Evolutionary conservation across 2,888 invertebrate genomes (phyloP).

Genomic region (Scelioninae gen. 1): DNA sequence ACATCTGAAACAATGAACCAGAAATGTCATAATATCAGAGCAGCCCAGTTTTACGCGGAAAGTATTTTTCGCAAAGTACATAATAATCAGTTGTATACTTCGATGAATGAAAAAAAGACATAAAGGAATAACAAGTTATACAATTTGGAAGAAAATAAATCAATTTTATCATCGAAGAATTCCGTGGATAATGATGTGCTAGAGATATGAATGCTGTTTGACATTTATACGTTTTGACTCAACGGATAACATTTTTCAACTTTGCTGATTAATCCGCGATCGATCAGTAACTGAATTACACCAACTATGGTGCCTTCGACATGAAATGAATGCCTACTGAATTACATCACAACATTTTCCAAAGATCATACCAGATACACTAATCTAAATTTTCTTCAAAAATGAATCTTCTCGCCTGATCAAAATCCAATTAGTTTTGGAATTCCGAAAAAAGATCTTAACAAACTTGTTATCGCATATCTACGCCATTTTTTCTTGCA

Average conservation of each 20-base stretch:
- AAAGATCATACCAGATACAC: conserved; percentile 28
- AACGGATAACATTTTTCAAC: conserved; percentile 22
- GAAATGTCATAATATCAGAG: conserved; percentile 44
- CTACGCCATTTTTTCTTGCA: no score
- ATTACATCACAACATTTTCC: conserved; percentile 53
- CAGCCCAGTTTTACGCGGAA: conserved; percentile 34
- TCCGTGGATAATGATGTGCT: conserved; percentile 1
- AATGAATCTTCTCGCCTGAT: neutral
- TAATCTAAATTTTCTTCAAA: conserved; percentile 6
- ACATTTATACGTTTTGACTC: conserved; percentile 40
- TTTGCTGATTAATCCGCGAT: conserved; percentile 35
- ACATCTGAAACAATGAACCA: neutral
- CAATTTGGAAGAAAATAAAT: neutral
- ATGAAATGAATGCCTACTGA: conserved; percentile 44
- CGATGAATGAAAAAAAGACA: neutral
- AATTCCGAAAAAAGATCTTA: neutral
- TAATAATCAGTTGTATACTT: no score
- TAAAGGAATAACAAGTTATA: neutral
- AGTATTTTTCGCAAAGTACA: neutral
- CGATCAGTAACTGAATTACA: conserved; percentile 42
- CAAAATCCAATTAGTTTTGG: neutral
- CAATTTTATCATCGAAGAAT: conserved; percentile 30
- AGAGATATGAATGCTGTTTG: conserved; percentile 12
- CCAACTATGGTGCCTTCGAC: conserved; percentile 39
- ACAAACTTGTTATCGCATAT: no score